These are phyloP conservation scores for Sturnira hondurensis DNA, from an alignment of 2,113 vertebrate genomes.

Conservation along the genomic window DNA sequence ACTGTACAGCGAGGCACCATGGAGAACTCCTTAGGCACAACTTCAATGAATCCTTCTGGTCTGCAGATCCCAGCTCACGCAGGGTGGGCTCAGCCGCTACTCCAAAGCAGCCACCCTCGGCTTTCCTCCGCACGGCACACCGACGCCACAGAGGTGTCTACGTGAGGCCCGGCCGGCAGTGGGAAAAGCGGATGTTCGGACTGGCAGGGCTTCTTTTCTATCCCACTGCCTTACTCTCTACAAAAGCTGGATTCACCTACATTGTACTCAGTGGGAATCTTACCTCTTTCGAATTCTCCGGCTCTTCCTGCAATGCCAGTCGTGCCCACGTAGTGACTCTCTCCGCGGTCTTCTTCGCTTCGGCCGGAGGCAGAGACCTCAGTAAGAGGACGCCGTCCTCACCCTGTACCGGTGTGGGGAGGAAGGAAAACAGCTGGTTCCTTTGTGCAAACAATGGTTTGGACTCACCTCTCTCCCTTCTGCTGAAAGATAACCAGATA, in stretches of 20 bases:
- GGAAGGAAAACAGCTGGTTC: neutral
- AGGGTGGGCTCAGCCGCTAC: neutral
- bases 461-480: neutral
- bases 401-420: slow-evolving; percentile 75
- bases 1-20: neutral
- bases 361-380: slow-evolving; percentile 82
- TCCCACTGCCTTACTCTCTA: neutral
- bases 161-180: neutral
- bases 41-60: neutral
- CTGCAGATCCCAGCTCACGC: neutral
- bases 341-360: slow-evolving; percentile 86
- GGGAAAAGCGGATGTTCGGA: neutral
- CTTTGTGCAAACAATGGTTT: neutral
- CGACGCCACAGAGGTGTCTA: neutral
- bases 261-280: neutral
- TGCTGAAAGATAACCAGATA: neutral
- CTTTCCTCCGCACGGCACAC: neutral
- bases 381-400: slow-evolving; percentile 85
- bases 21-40: neutral
- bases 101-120: neutral
- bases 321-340: slow-evolving; percentile 87
- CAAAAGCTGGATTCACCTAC: neutral
- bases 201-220: neutral
- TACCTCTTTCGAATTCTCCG: slow-evolving; percentile 83
- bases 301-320: slow-evolving; percentile 84